These are phyloP conservation scores for Epinotia bilunana DNA, from an alignment of 2,888 invertebrate genomes.

Conservation along the genomic window DNA sequence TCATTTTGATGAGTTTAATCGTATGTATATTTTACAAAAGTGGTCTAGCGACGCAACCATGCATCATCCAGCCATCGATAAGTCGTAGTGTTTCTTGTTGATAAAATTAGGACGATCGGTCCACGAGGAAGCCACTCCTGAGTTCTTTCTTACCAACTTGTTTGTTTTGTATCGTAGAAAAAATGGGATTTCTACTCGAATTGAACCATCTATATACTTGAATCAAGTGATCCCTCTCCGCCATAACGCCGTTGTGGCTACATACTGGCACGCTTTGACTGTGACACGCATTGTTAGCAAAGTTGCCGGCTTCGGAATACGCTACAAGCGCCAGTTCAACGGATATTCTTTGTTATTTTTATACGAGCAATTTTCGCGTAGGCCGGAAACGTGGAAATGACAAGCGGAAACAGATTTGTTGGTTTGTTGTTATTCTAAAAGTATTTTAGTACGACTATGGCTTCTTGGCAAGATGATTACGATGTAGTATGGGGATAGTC, in stretches of 20 bases:
- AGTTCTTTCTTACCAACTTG: neutral
- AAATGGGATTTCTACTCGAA: neutral
- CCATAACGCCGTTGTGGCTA: constrained; percentile 2
- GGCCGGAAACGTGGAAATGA: constrained; percentile 41
- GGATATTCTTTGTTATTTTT: constrained; percentile 44
- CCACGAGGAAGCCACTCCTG: neutral
- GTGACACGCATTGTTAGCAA: constrained; percentile 70
- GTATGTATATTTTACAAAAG: no score
- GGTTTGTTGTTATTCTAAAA: constrained; percentile 26
- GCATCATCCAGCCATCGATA: no score
- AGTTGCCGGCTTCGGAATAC: constrained; percentile 45
- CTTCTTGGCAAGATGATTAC: constrained; percentile 1
- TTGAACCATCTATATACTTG: neutral
- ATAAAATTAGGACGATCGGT: no score
- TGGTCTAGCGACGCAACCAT: no score
- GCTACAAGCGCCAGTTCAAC: constrained; percentile 36
- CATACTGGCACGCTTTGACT: constrained; percentile 65
- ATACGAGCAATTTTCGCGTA: constrained; percentile 42
- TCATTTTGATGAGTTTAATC: no score
- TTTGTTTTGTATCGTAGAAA: neutral
- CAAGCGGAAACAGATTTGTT: constrained; percentile 36
- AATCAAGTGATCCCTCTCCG: neutral
- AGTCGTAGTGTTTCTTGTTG: no score
- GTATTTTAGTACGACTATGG: constrained; percentile 16
- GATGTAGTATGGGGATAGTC: neutral